Percentiles rank a stretch among this genome's conserved stretches.
These are phyloP conservation scores for Balanococcus diminutus DNA, from an alignment of 2,888 invertebrate species.

Conservation along the genomic window DNA sequence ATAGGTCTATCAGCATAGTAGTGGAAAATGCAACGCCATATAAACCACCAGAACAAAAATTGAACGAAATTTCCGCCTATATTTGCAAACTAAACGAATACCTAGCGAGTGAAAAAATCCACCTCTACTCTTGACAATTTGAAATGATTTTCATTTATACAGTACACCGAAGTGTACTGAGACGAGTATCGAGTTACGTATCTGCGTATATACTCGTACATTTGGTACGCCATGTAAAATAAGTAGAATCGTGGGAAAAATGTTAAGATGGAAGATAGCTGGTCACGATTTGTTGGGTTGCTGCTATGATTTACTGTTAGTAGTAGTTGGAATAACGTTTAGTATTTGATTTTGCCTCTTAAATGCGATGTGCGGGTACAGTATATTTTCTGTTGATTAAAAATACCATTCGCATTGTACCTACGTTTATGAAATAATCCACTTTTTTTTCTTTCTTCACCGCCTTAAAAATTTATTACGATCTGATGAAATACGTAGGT, in stretches of 20 bases:
- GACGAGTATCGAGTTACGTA: slow-evolving; percentile 16
- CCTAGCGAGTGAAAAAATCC: background rate
- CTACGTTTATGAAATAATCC: slow-evolving; percentile 29
- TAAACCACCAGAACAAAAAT: too few species aligned
- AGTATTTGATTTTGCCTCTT: slow-evolving; percentile 34
- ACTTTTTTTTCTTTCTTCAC: slow-evolving; percentile 14
- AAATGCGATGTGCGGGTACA: slow-evolving; percentile 6
- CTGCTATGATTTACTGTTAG: slow-evolving; percentile 50
- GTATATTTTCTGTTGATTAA: slow-evolving; percentile 2
- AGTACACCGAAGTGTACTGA: background rate
- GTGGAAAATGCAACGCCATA: background rate
- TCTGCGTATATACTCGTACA: background rate
- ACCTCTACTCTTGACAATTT: background rate
- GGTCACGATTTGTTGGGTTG: slow-evolving; percentile 52
- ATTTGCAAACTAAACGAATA: background rate
- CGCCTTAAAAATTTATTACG: background rate
- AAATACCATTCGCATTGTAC: slow-evolving; percentile 17
- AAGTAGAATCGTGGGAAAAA: slow-evolving; percentile 53
- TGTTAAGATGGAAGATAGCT: slow-evolving; percentile 47
- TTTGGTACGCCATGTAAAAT: slow-evolving; percentile 35
- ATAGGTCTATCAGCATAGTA: background rate
- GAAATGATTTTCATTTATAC: background rate
- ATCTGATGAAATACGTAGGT: slow-evolving; percentile 2
- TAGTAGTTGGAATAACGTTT: slow-evolving; percentile 38
- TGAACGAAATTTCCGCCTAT: background rate